Base-by-base conservation (phyloP, 1,140 invertebrate genomes). In the Argopecten irradians region DNA sequence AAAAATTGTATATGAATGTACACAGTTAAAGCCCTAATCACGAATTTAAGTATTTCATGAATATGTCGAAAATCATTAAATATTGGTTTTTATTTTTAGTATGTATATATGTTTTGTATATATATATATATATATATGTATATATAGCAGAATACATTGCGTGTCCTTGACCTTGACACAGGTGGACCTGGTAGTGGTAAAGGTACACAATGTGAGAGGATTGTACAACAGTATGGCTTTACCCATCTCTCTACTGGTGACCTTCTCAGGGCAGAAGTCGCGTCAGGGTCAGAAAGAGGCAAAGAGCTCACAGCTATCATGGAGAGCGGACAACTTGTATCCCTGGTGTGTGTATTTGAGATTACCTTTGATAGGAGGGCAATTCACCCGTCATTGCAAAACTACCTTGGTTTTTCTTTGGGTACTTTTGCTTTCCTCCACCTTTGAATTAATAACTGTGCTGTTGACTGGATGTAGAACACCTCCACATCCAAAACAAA, bases 281-380 rank as follows among this genome's bases (percentile, higher is more conserved):
- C 94, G 32, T 95, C 95, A 32, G 95, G 95, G 1, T 95, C 96
- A 55, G 93, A 91, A 34, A 90, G 93, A 87, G 95, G 95, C 22
- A 96, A 83, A 95, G 96, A 90, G 95, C 97, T 93, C 94, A 95
- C 96, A 34, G 96, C 97, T 33, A 97, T 97, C 22, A 97, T 99
- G 89, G 96, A 97, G 82, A 97, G 97, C n/a, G 98, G 98, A 8
- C 98, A 98, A 93, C 96, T 98, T 95, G 97, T 97, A 0, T 97
- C 97, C 0, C 95, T 97, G 89, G 96, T 96, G 91, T 41, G 39
- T 43, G 39, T 85, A 39, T 85, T 84, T 13, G 83, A 34, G 83
- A 19, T 84, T 84, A 7, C 1, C 19, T 28, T 36, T 1, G 22
- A 34, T n/a, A n/a, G 35, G 13, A 11, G 13, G 22, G 22, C 11